Evolutionary conservation across 1,140 invertebrate species (phyloP), one percentile per base, ranked within the genome.

Genomic region (Cotesia chilonis): DNA sequence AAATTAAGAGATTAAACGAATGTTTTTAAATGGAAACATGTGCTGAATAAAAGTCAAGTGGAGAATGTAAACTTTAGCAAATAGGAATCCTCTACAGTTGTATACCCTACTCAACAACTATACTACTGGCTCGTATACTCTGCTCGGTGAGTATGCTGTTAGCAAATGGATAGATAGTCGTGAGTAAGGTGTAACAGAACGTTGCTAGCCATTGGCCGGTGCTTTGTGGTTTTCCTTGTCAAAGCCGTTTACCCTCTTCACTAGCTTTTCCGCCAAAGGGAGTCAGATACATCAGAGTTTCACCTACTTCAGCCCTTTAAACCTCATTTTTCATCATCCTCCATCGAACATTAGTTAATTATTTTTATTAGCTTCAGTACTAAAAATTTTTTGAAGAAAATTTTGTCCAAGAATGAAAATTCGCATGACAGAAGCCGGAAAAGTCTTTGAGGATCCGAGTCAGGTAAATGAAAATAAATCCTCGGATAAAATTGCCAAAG

Each of bases 161-260:
- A 28, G 60, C 14, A 63, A n/a, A 12, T 28, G 41, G 12, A 68
- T 37, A n/a, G 65, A 28, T 47, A 41, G 65, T 28, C 4, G 9
- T 37, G 35, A 20, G 47, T 37, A 66, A 61, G 10, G 65, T 55
- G 60, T 37, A 63, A 38, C 54, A 47, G 55, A 69, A 35, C 59
- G 47, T 9, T 12, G 69, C 5, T 37, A 51, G 38, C 65, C 67
- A 65, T 66, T 61, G 47, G 4, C 59, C 74, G 68, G 38, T 63
- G 74, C 76, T 80, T 81, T 83, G 82, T 76, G 81, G 80, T 82
- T 81, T 79, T 59, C 77, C 68, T 76, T 80, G 79, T 84, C 83
- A 83, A 83, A 83, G 80, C 82, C 73, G 10, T 76, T 77, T 76
- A 74, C 63, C 67, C 75, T 47, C 63, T 61, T 69, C 60, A n/a